phyloP scores from a whole-genome alignment of 2,888 invertebrate genomes.

The Himalopsyche tibetana region DNA sequence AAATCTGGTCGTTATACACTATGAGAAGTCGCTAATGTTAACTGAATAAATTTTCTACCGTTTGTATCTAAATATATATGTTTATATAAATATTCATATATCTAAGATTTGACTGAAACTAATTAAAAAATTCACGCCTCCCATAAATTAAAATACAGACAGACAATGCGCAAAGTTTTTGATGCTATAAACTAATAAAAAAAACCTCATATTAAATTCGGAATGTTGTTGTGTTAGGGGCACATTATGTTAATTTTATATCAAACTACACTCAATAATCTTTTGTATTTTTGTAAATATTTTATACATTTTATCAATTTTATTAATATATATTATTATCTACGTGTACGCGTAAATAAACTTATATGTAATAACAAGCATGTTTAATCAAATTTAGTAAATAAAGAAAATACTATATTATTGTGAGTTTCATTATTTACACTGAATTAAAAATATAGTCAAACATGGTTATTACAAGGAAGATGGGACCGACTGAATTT shows the following conservation, averaged over 20 bases:
- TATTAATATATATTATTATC: constrained; percentile 48
- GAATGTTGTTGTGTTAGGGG: neutral
- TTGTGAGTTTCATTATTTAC: neutral
- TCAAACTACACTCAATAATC: constrained; percentile 46
- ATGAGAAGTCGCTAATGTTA: too few relatives aligned
- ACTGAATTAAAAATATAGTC: too few relatives aligned
- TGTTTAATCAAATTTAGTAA: constrained; percentile 58
- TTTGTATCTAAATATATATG: too few relatives aligned
- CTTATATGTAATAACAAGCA: constrained; percentile 47
- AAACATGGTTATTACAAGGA: too few relatives aligned
- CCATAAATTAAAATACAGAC: neutral
- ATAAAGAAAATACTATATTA: constrained; percentile 51
- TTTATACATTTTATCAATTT: constrained; percentile 51
- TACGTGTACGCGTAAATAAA: constrained; percentile 43
- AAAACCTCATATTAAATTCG: too few relatives aligned
- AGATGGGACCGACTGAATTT: neutral
- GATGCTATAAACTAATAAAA: constrained; percentile 10
- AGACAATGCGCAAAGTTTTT: constrained; percentile 39
- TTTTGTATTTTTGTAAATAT: constrained; percentile 65
- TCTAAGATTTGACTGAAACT: constrained; percentile 2
- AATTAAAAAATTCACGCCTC: neutral
- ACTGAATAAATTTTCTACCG: too few relatives aligned
- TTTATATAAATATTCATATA: neutral
- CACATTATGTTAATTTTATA: constrained; percentile 59
- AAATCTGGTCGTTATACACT: too few relatives aligned